Evolutionary conservation across 2,888 invertebrate genomes (phyloP), one percentile per base, ranked within the genome.

Genomic region (Parthenolecanium corni): DNA sequence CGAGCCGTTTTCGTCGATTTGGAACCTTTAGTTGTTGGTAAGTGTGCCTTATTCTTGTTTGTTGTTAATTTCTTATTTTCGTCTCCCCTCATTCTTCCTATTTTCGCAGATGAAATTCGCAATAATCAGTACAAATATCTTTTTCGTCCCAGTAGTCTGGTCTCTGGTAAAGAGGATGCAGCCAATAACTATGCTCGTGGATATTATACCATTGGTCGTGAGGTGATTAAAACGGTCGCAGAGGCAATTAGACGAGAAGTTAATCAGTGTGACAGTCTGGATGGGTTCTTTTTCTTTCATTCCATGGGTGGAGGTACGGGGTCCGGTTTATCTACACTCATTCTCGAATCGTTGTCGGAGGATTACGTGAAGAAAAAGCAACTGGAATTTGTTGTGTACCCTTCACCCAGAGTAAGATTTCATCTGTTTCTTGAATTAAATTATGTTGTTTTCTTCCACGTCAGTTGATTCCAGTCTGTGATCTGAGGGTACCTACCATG

Each of bases 271-370:
- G 73, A 72, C 25, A 76, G 76, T 54, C 74, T 85, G 12, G 81
- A 79, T 62, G 75, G 76, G n/a, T 76, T 85, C 68, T 75, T 85
- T 3, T 71, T 84, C 52, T 68, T 67, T 47, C 68, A 68, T 52
- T 67, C 67, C 9, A 83, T 85, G 67, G 86, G 86, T 24, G 87
- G 87, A 0, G 87, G 87, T 3, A 86, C 87, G 3, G 87, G 87
- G 0, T 83, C 85, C 3, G 87, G 87, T 0, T 82, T 87, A 44
- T 38, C 62, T 21, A 52, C 62, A 5, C 16, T 62, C 12, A 52
- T 62, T 31, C 18, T 62, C 9, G 62, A 62, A 62, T 44, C 44
- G 9, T 36, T 62, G 23, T 42, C 38, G 14, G 52, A 62, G 12
- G 62, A 62, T 11, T 62, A 62, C 18, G 44, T 44, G 44, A 62